A percentile compares a stretch with the other conserved stretches of the same genome.
phyloP scores from a whole-genome alignment of 2,113 vertebrate genomes.

The Lontra canadensis region DNA sequence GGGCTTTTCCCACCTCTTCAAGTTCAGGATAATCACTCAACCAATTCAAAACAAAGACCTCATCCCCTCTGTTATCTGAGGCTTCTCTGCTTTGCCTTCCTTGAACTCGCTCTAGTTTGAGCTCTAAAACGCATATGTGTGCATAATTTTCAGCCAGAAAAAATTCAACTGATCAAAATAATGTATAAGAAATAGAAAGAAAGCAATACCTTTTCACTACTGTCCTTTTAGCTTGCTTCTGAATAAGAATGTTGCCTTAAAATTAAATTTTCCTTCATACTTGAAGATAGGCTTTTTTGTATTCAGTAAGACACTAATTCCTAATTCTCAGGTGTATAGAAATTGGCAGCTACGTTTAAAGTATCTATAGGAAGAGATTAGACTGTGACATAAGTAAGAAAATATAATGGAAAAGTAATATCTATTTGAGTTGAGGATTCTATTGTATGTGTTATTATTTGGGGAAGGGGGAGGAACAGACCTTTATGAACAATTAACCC shows the following conservation, averaged over 20 bases:
- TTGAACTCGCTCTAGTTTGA: background rate
- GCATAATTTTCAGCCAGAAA: background rate
- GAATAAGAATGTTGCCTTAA: background rate
- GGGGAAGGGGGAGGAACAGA: background rate
- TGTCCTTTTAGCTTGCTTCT: background rate
- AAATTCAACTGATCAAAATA: background rate
- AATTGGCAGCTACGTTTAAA: background rate
- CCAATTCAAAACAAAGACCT: background rate
- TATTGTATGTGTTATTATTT: background rate
- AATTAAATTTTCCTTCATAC: constrained; percentile 16
- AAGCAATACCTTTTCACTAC: background rate
- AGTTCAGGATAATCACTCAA: background rate
- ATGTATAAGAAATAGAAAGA: background rate
- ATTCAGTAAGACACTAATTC: background rate
- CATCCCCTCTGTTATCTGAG: background rate
- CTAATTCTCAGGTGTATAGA: constrained; percentile 1
- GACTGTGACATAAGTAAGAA: background rate
- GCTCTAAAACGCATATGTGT: background rate
- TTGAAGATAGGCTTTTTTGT: background rate
- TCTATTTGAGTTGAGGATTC: background rate
- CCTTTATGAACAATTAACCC: background rate
- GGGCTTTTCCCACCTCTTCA: background rate
- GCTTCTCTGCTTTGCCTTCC: background rate
- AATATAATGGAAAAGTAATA: background rate
- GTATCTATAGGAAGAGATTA: background rate